Conservation (phyloP, 2,797 vertebrate genomes). For the Masticophis lateralis region DNA sequence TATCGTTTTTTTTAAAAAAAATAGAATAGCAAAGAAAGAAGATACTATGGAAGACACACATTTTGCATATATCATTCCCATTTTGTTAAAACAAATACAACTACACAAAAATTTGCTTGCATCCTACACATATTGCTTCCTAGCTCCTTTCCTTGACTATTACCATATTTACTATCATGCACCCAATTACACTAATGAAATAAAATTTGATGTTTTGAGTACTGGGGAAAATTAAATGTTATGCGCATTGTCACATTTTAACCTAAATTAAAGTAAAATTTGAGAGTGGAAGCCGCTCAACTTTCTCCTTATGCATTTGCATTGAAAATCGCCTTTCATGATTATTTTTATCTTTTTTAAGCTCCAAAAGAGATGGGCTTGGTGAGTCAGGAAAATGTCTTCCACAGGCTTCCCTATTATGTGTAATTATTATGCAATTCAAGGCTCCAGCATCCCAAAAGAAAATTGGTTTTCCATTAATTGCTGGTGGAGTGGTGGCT, state of each 20-base stretch:
- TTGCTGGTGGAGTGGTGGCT: background rate
- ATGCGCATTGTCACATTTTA: background rate
- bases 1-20: background rate
- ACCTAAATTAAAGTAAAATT: background rate
- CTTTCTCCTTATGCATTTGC: background rate
- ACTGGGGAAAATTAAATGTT: background rate
- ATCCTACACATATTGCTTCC: background rate
- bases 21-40: background rate
- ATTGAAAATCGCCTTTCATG: background rate
- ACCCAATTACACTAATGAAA: conserved; percentile 30
- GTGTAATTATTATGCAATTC: background rate
- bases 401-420: background rate
- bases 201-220: conserved; percentile 25
- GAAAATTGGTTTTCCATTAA: background rate
- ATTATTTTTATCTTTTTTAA: background rate
- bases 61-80: background rate
- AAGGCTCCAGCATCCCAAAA: background rate
- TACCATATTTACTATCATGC: conserved; percentile 23
- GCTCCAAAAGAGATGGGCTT: background rate
- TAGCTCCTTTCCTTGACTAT: conserved; percentile 3
- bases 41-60: background rate
- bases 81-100: background rate
- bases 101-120: background rate
- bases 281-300: background rate
- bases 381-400: background rate